A percentile compares a stretch with the other conserved stretches of the same genome.
phyloP scores from a whole-genome alignment of 30 jellyfish, hydroid and myxozoan species.

The Cassiopea andromeda region DNA sequence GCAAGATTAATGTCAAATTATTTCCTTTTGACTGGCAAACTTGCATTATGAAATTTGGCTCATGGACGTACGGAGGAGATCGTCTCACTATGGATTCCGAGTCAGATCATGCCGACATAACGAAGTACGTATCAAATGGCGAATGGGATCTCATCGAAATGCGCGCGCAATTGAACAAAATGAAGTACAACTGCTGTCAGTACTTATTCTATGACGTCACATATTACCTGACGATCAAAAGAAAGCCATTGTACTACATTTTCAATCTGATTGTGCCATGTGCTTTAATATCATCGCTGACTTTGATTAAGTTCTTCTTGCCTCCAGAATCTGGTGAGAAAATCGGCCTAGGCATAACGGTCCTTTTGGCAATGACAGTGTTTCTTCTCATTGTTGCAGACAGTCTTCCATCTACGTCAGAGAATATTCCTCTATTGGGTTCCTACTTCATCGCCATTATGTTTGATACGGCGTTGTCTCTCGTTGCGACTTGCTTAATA shows the following conservation, averaged over 20 bases:
- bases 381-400: constrained; percentile 79
- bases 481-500: constrained; percentile 79
- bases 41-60: constrained; percentile 81
- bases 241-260: constrained; percentile 81
- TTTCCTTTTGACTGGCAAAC: constrained; percentile 89
- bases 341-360: constrained; percentile 87
- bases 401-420: constrained; percentile 86
- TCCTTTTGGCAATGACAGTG: constrained; percentile 83
- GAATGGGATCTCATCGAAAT: constrained; percentile 83
- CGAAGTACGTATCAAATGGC: constrained; percentile 75
- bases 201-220: constrained; percentile 84
- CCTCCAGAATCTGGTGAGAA: constrained; percentile 90
- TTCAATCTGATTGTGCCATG: constrained; percentile 82
- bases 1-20: constrained; percentile 79
- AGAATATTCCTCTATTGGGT: constrained; percentile 78
- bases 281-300: constrained; percentile 78
- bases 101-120: constrained; percentile 63
- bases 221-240: constrained; percentile 58
- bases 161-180: constrained; percentile 78
- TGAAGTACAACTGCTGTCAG: constrained; percentile 74
- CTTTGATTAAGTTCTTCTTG: constrained; percentile 76
- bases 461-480: constrained; percentile 89
- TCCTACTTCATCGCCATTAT: constrained; percentile 77
- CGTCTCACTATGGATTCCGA: constrained; percentile 81
- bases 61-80: constrained; percentile 93